Evolutionary conservation across 2,113 vertebrate genomes (phyloP).

Genomic region (Paracanthobrama guichenoti): DNA sequence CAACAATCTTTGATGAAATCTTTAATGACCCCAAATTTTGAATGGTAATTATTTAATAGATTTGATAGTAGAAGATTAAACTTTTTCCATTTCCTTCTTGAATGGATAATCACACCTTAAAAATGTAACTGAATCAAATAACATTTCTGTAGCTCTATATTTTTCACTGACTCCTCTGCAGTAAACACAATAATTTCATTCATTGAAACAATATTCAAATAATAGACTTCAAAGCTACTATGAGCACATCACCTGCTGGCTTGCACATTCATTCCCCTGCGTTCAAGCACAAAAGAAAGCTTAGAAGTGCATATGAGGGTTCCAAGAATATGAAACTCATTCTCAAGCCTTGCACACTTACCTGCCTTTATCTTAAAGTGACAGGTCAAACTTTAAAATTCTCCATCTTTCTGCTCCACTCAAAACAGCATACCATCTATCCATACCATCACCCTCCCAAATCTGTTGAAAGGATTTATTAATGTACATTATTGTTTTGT

Average conservation of each 20-base stretch:
- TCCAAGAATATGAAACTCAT: conserved; percentile 62
- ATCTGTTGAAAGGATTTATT: background rate
- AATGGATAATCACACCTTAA: background rate
- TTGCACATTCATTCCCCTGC: conserved; percentile 28
- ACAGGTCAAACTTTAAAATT: conserved; percentile 66
- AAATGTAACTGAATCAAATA: background rate
- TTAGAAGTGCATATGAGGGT: conserved; percentile 71
- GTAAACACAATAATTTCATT: conserved; percentile 15
- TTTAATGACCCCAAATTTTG: background rate
- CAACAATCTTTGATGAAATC: no score
- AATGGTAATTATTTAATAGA: background rate
- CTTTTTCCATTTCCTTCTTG: background rate
- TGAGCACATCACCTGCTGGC: conserved; percentile 53
- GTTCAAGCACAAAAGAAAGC: conserved; percentile 56
- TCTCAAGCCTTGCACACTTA: conserved; percentile 59
- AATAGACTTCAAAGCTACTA: conserved; percentile 46
- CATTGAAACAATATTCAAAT: conserved; percentile 14
- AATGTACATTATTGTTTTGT: background rate
- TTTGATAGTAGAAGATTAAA: background rate
- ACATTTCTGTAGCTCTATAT: background rate
- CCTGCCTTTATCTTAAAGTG: conserved; percentile 61
- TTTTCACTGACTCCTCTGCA: background rate
- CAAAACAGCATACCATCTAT: background rate
- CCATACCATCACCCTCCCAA: conserved; percentile 43
- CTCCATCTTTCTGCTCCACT: conserved; percentile 50